Evolutionary conservation across 2,113 vertebrate species (phyloP).

Genomic region (Octodon degus): DNA sequence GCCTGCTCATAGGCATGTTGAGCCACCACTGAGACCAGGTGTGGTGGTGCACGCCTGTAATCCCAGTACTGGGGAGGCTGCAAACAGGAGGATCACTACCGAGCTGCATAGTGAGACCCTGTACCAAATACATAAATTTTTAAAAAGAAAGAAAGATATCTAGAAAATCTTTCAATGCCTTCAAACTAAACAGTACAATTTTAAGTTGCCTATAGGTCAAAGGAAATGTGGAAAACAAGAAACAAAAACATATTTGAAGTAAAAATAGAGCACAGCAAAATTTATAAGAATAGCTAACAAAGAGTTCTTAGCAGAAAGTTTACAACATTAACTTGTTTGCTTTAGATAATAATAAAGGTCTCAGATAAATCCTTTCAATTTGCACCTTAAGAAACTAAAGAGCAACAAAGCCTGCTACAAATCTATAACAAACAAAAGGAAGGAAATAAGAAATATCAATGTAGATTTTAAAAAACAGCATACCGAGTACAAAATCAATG

Average conservation of each 20-base stretch:
- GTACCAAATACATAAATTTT: too few relatives aligned
- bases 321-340: not conserved
- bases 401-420: not conserved
- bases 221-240: not conserved
- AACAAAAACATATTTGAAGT: not conserved
- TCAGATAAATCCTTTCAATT: not conserved
- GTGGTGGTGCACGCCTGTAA: too few relatives aligned
- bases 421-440: not conserved
- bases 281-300: not conserved
- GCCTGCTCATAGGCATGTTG: too few relatives aligned
- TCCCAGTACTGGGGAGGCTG: too few relatives aligned
- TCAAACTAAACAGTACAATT: not conserved
- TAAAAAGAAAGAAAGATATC: not conserved
- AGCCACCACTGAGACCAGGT: too few relatives aligned
- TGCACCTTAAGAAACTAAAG: not conserved
- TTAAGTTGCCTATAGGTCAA: not conserved
- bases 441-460: not conserved
- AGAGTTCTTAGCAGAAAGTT: not conserved
- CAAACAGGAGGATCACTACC: too few relatives aligned
- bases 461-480: not conserved
- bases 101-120: too few relatives aligned
- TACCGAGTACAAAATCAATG: not conserved
- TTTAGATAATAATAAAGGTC: not conserved
- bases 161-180: not conserved
- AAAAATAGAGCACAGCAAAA: not conserved